A percentile compares a stretch with the other conserved stretches of the same genome.
phyloP scores from a whole-genome alignment of 1,140 invertebrate genomes.

The Papilio aristodemus region DNA sequence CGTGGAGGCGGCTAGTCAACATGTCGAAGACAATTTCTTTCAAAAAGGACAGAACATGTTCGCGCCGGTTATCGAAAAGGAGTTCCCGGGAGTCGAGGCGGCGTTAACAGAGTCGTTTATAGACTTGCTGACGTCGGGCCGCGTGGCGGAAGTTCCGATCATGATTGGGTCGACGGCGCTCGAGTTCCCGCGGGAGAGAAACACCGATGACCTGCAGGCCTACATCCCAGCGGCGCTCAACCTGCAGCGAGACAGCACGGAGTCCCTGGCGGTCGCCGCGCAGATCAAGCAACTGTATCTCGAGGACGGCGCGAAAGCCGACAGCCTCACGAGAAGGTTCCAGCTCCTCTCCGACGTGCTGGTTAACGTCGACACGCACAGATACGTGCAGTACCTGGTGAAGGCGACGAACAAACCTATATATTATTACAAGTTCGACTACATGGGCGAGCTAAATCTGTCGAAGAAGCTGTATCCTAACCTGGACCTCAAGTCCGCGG shows the following conservation, averaged over 20 bases:
- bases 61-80: constrained; percentile 63
- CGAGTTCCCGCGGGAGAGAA: constrained; percentile 53
- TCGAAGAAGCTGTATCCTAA: constrained; percentile 48
- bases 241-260: constrained; percentile 55
- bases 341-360: constrained; percentile 66
- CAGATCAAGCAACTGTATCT: constrained; percentile 68
- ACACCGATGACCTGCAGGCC: constrained; percentile 60
- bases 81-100: constrained; percentile 65
- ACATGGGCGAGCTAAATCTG: constrained; percentile 67
- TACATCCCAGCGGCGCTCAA: constrained; percentile 64
- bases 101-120: constrained; percentile 60
- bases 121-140: constrained; percentile 62
- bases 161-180: constrained; percentile 65
- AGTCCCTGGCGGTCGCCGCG: constrained; percentile 57
- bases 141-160: constrained; percentile 61
- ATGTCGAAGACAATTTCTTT: constrained; percentile 40
- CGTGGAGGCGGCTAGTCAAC: constrained; percentile 51
- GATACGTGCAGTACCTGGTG: constrained; percentile 61
- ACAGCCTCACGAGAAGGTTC: constrained; percentile 54
- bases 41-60: constrained; percentile 45
- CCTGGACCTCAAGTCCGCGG: constrained; percentile 48
- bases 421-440: constrained; percentile 76
- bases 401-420: constrained; percentile 66
- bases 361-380: constrained; percentile 59
- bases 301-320: constrained; percentile 50